Evolutionary conservation across 92 coral and sea anemone species (phyloP).

Genomic region (Siderastrea radians): DNA sequence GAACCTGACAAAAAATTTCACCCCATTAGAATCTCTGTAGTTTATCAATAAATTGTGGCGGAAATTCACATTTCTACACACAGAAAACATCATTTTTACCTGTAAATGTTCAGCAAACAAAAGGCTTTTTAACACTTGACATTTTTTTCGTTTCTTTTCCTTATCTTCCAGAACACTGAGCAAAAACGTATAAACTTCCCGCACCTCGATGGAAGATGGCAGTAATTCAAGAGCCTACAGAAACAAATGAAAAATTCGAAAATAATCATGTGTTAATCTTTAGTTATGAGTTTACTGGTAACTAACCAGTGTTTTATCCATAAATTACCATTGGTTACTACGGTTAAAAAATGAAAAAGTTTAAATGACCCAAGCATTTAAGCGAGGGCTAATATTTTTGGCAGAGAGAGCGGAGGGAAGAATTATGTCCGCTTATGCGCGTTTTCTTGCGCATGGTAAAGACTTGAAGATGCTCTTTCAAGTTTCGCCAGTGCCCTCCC

Average conservation of each 20-base stretch:
- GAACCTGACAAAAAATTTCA: constrained; percentile 65
- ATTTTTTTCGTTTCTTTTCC: constrained; percentile 83
- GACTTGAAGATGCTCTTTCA: no score
- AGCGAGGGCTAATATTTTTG: no score
- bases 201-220: constrained; percentile 88
- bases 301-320: no score
- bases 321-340: no score
- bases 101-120: constrained; percentile 96
- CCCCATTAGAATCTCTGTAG: not conserved
- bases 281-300: no score
- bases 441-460: no score
- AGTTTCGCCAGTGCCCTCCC: no score
- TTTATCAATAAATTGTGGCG: not conserved
- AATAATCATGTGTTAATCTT: not conserved
- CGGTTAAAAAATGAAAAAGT: no score
- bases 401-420: no score
- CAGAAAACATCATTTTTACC: constrained; percentile 32
- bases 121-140: constrained; percentile 92
- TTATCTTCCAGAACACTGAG: constrained; percentile 89
- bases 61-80: no score
- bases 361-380: no score
- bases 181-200: constrained; percentile 88
- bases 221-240: constrained; percentile 93
- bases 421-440: no score
- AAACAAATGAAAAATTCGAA: not conserved